phyloP scores from a whole-genome alignment of 2,888 invertebrate species.

The Lumbricus terrestris region DNA sequence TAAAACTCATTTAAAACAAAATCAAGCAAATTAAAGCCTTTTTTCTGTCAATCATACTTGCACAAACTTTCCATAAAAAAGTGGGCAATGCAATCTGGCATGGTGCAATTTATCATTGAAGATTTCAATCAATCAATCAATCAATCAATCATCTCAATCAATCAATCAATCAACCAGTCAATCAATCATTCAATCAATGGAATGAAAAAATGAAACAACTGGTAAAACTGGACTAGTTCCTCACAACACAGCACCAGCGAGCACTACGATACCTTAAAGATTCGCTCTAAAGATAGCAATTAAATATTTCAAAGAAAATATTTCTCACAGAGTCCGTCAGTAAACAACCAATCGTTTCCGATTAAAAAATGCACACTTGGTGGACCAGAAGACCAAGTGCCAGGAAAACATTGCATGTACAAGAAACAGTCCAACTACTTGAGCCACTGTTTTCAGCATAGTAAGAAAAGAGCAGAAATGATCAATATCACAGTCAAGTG shows the following conservation, averaged over 20 bases:
- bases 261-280: not conserved
- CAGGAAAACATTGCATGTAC: not conserved
- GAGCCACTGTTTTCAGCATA: not conserved
- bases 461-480: not conserved
- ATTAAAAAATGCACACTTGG: not conserved
- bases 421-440: not conserved
- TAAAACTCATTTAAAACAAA: not conserved
- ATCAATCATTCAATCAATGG: no score
- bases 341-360: not conserved
- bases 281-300: not conserved
- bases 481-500: not conserved
- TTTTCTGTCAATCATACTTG: not conserved
- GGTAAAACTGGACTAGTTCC: not conserved
- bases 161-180: no score
- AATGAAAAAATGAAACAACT: not conserved
- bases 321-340: not conserved
- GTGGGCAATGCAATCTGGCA: not conserved
- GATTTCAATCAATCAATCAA: no score
- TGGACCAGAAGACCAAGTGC: not conserved
- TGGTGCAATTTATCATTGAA: no score
- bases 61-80: not conserved
- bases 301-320: not conserved
- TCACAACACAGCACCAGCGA: not conserved
- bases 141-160: no score
- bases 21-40: not conserved